Evolutionary conservation across 2,797 vertebrate genomes (phyloP), one percentile per base, ranked within the genome.

Genomic region (Euthynnus affinis): DNA sequence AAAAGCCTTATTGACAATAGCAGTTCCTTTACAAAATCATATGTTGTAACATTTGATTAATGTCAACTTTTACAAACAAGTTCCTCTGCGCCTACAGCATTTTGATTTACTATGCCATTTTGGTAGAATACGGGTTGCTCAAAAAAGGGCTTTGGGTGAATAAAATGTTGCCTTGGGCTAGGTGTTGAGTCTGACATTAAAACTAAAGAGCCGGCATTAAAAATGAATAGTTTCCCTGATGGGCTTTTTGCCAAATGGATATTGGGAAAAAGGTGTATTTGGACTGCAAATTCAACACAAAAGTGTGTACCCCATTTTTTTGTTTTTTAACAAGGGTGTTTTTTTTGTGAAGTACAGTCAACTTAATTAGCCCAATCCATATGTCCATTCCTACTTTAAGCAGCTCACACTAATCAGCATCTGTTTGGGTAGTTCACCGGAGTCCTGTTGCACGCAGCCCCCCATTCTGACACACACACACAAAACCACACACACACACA

Each of bases 361-460:
- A 85, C 78, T 89, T 90, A 91, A 93, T 91, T 70, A 86, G 78
- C 62, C 71, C 80, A 84, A 94, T 92, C 91, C 92, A 93, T 88
- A 85, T 89, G 91, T 89, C 87, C 78, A 84, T 91, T 90, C 67
- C 88, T 72, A 87, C 89, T 92, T 88, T 93, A 95, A 94, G 92
- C 92, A 92, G 92, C 93, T 95, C 92, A 94, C 74, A 40, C 91
- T 94, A 95, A 93, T 93, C 88, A 91, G 92, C 80, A 86, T 92
- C 91, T 94, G 92, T 89, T 91, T 93, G 91, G 87, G 87, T 83
- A 88, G 87, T 91, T 83, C 74, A 89, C 78, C 18, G 49, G 77
- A 87, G 74, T 86, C 86, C 78, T 88, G 89, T 92, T 89, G 89
- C 91, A 91, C 68, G 74, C 84, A 92, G 85, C 88, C 89, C 82